Conservation (phyloP, 2,113 vertebrate genomes). For the Mystacornis crossleyi region DNA sequence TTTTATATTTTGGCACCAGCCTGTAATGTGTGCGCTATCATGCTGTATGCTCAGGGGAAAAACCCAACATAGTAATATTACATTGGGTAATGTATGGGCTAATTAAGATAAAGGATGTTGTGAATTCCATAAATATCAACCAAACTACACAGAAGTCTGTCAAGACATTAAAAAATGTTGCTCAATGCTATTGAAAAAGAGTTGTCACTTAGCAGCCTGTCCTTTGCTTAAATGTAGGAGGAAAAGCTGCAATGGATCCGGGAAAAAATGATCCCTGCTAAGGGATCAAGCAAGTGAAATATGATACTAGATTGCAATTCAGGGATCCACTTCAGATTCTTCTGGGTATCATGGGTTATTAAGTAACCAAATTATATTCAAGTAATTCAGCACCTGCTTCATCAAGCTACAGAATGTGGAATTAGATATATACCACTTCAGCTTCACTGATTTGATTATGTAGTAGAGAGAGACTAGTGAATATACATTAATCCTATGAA, state of each 20-base stretch:
- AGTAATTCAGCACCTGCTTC: conserved; percentile 78
- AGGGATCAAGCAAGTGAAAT: neutral
- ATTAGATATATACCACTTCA: conserved; percentile 73
- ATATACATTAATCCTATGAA: conserved; percentile 77
- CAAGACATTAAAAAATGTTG: neutral
- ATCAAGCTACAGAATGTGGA: conserved; percentile 75
- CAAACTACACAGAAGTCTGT: neutral
- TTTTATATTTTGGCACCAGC: conserved; percentile 17
- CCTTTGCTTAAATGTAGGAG: neutral
- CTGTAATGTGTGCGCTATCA: neutral
- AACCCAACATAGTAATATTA: neutral
- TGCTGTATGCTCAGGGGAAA: neutral
- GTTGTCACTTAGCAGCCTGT: neutral
- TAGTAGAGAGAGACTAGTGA: conserved; percentile 61
- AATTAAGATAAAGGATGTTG: neutral
- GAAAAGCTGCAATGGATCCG: neutral
- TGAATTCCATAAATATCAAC: neutral
- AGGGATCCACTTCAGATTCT: conserved; percentile 5
- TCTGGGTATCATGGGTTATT: conserved; percentile 48
- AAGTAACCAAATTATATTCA: conserved; percentile 73
- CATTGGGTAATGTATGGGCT: neutral
- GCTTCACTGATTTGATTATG: conserved; percentile 75
- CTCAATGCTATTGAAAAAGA: neutral
- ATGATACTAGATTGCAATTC: neutral
- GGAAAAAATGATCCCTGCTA: neutral